Percentiles rank a stretch among this genome's conserved stretches.
These are phyloP conservation scores for Heterotis niloticus DNA, from an alignment of 2,113 vertebrate genomes.

Conservation along the genomic window DNA sequence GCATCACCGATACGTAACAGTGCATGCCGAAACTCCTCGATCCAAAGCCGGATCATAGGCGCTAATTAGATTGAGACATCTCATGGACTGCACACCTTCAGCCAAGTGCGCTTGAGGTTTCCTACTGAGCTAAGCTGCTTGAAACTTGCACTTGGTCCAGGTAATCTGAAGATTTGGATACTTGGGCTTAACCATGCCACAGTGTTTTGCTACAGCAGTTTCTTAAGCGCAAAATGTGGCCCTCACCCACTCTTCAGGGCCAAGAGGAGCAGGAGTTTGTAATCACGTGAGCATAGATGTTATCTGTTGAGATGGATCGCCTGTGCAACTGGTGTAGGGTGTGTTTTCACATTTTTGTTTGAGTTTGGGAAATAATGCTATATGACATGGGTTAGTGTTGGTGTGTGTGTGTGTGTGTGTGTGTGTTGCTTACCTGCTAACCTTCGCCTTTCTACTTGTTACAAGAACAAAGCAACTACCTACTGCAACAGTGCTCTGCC, in stretches of 20 bases:
- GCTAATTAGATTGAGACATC: slow-evolving; percentile 60
- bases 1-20: slow-evolving; percentile 39
- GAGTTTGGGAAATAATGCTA: no score
- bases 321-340: no score
- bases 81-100: slow-evolving; percentile 9
- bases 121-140: slow-evolving; percentile 41
- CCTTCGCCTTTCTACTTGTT: background rate
- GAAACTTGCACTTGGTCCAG: slow-evolving; percentile 42
- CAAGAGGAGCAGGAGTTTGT: slow-evolving; percentile 41
- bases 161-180: slow-evolving; percentile 41
- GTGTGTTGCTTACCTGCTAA: background rate
- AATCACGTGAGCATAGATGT: slow-evolving; percentile 57
- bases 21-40: slow-evolving; percentile 37
- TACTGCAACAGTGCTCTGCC: background rate
- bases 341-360: no score
- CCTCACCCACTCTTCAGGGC: background rate
- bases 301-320: slow-evolving; percentile 50
- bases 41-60: slow-evolving; percentile 39
- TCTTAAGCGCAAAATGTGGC: slow-evolving; percentile 24
- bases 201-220: background rate
- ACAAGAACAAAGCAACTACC: background rate
- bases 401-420: slow-evolving; percentile 21
- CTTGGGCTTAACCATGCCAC: slow-evolving; percentile 31
- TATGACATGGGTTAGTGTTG: slow-evolving; percentile 4
- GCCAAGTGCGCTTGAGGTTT: slow-evolving; percentile 36